Evolutionary conservation across 2,797 vertebrate species (phyloP).

Genomic region (Lagodon rhomboides): DNA sequence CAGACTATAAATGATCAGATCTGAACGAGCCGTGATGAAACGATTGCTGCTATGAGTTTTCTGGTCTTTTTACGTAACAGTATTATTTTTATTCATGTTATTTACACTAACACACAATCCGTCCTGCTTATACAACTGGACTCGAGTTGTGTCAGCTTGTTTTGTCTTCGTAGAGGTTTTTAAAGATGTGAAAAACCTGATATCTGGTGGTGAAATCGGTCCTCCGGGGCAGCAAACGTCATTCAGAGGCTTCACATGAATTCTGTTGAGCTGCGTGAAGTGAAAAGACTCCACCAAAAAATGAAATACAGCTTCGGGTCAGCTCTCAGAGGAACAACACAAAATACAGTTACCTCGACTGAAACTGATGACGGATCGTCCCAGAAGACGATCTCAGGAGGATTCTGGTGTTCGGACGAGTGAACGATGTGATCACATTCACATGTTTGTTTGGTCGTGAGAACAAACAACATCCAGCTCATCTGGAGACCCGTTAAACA

Average conservation of each 20-base stretch:
- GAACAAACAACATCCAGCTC: neutral
- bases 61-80: neutral
- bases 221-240: neutral
- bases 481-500: neutral
- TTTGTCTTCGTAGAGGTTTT: neutral
- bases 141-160: no score
- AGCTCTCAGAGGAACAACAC: neutral
- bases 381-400: neutral
- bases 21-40: no score
- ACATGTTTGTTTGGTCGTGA: neutral
- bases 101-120: neutral
- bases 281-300: slow-evolving; percentile 9
- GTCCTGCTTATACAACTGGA: neutral
- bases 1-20: neutral
- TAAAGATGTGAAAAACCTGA: neutral
- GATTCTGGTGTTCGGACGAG: neutral
- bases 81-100: neutral
- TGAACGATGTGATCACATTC: neutral
- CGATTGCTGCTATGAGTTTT: neutral
- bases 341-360: neutral
- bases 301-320: neutral
- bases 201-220: neutral
- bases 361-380: neutral
- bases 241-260: neutral
- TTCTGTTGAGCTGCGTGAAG: neutral